Conservation (phyloP, 2,888 invertebrate species). For the Lacanobia wlatinum region DNA sequence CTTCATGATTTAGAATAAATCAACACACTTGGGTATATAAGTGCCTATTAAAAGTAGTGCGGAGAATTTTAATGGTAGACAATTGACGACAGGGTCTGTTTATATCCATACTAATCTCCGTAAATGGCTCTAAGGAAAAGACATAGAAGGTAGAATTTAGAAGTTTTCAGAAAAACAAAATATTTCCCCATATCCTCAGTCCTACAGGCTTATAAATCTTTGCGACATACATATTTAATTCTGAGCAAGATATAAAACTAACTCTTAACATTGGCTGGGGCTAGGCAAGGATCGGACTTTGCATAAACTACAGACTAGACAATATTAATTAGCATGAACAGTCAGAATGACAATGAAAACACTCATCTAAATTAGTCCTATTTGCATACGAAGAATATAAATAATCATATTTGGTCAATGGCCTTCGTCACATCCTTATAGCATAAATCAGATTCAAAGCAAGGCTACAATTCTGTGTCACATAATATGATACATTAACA, state of each 20-base stretch:
- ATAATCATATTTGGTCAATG: constrained; percentile 49
- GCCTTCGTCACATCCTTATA: constrained; percentile 59
- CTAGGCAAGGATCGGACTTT: constrained; percentile 1
- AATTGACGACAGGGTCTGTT: constrained; percentile 39
- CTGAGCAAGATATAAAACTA: not conserved
- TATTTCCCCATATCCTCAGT: not conserved
- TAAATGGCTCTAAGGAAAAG: not conserved
- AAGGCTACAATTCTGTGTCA: constrained; percentile 48
- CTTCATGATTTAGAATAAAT: constrained; percentile 65
- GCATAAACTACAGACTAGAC: constrained; percentile 4
- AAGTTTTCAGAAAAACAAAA: not conserved
- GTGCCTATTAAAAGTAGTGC: constrained; percentile 66
- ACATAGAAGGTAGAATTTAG: not conserved
- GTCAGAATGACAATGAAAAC: constrained; percentile 52
- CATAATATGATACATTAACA: constrained; percentile 45
- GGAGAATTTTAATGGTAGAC: constrained; percentile 61
- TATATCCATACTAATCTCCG: constrained; percentile 45
- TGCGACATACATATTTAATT: not conserved
- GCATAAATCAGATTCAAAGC: constrained; percentile 46
- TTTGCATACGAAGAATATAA: constrained; percentile 53
- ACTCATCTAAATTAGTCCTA: constrained; percentile 35
- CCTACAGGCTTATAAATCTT: not conserved
- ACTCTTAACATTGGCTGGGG: not conserved
- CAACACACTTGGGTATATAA: constrained; percentile 63
- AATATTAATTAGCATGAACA: constrained; percentile 50